These are phyloP conservation scores for Melangyna quadrimaculata DNA, from an alignment of 2,888 invertebrate species.

Conservation along the genomic window DNA sequence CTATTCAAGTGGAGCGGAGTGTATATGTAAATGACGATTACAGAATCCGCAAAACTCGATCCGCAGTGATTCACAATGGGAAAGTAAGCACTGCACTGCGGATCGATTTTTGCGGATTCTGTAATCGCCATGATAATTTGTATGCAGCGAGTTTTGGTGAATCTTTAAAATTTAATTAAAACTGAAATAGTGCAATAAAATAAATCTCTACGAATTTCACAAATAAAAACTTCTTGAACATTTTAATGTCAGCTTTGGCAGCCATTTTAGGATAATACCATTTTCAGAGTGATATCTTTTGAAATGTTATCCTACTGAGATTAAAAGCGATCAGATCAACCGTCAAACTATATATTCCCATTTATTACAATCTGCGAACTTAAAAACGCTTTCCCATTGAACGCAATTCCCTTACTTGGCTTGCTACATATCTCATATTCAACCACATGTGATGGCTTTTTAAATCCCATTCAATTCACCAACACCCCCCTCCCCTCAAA, in stretches of 20 bases:
- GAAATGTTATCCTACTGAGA: background rate
- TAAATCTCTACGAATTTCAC: background rate
- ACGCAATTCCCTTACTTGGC: background rate
- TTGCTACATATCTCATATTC: background rate
- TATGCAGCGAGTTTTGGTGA: too few relatives aligned
- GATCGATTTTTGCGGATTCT: too few relatives aligned
- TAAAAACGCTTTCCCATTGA: background rate
- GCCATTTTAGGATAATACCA: background rate
- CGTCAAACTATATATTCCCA: background rate
- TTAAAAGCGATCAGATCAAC: background rate
- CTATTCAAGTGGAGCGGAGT: too few relatives aligned
- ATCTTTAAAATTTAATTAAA: too few relatives aligned
- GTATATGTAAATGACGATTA: too few relatives aligned
- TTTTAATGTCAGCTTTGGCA: background rate
- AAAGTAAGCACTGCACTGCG: too few relatives aligned
- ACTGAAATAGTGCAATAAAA: too few relatives aligned
- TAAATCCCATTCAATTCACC: constrained; percentile 9
- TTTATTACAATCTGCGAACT: background rate
- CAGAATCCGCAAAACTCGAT: too few relatives aligned
- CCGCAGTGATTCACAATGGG: too few relatives aligned
- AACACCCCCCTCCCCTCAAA: too few relatives aligned
- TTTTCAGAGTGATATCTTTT: background rate
- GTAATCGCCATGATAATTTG: too few relatives aligned
- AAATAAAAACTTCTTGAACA: background rate
- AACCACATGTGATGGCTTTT: constrained; percentile 18